phyloP scores from a whole-genome alignment of 2,797 vertebrate species.

The Holocentrus rufus region DNA sequence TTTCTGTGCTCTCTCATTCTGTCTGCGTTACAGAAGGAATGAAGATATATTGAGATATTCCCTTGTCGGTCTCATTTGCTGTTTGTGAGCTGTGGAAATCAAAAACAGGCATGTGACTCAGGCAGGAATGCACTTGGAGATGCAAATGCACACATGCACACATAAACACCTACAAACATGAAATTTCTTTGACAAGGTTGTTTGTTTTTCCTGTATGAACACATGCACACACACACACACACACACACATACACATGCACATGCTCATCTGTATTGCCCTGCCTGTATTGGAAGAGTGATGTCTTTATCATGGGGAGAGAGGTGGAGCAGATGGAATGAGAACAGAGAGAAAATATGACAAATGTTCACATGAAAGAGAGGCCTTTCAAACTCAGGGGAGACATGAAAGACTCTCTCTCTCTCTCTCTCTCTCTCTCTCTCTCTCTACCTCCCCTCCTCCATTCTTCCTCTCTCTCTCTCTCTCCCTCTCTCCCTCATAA shows the following conservation, averaged over 20 bases:
- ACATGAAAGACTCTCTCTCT: slow-evolving; percentile 72
- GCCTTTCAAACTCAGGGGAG: slow-evolving; percentile 72
- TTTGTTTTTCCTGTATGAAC: slow-evolving; percentile 11
- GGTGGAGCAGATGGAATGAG: slow-evolving; percentile 72
- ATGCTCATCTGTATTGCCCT: slow-evolving; percentile 21
- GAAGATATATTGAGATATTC: too few species aligned
- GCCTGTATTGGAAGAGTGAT: slow-evolving; percentile 63
- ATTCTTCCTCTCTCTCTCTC: slow-evolving; percentile 36
- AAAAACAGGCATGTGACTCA: background rate
- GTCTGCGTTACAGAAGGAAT: too few species aligned
- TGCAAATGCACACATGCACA: slow-evolving; percentile 1
- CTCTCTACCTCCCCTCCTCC: slow-evolving; percentile 58
- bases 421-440: slow-evolving; percentile 43
- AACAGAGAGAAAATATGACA: slow-evolving; percentile 75
- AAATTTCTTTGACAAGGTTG: too few species aligned
- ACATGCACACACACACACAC: background rate
- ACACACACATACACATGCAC: slow-evolving; percentile 1
- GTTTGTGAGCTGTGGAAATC: too few species aligned
- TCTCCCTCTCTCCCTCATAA: slow-evolving; percentile 60
- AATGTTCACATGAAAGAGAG: slow-evolving; percentile 74
- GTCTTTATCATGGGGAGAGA: slow-evolving; percentile 66
- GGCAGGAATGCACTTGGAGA: background rate
- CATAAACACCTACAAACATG: background rate
- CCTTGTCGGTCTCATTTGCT: too few species aligned
- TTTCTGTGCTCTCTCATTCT: background rate